Evolutionary conservation across 2,888 invertebrate genomes (phyloP).

Genomic region (Drosophila bunnanda): DNA sequence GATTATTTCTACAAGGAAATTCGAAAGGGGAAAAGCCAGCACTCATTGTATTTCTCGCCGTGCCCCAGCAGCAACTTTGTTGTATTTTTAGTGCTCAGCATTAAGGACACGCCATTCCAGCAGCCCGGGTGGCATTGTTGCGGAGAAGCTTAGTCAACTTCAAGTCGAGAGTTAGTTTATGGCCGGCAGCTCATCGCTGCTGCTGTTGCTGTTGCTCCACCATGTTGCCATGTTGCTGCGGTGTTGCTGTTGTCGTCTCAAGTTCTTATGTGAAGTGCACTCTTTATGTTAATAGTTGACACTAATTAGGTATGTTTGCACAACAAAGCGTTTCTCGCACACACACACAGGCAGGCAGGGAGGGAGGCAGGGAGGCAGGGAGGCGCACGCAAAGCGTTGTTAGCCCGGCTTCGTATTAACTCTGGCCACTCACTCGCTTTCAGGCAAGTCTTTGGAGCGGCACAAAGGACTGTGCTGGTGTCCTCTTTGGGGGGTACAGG

Average conservation of each 20-base stretch:
- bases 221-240: conserved; percentile 23
- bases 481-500: conserved; percentile 16
- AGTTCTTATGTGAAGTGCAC: conserved; percentile 78
- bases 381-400: conserved; percentile 17
- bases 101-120: conserved; percentile 60
- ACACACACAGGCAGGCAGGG: neutral
- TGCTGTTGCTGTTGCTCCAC: conserved; percentile 26
- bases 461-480: conserved; percentile 67
- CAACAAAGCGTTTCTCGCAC: conserved; percentile 66
- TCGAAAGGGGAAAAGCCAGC: neutral
- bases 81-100: conserved; percentile 46
- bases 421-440: conserved; percentile 26
- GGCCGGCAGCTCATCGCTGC: conserved; percentile 57
- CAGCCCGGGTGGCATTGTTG: conserved; percentile 51
- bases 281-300: conserved; percentile 80
- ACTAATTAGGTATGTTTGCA: conserved; percentile 79
- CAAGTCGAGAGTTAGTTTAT: conserved; percentile 71
- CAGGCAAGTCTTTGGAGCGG: conserved; percentile 57
- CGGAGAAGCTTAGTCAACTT: conserved; percentile 65
- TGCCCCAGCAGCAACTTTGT: conserved; percentile 41
- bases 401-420: conserved; percentile 18
- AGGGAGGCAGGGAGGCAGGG: too few relatives aligned
- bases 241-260: conserved; percentile 67
- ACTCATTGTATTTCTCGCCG: neutral
- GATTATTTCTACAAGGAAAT: neutral